Evolutionary conservation across 2,888 invertebrate species (phyloP), one percentile per base, ranked within the genome.

Genomic region (Labia minor): DNA sequence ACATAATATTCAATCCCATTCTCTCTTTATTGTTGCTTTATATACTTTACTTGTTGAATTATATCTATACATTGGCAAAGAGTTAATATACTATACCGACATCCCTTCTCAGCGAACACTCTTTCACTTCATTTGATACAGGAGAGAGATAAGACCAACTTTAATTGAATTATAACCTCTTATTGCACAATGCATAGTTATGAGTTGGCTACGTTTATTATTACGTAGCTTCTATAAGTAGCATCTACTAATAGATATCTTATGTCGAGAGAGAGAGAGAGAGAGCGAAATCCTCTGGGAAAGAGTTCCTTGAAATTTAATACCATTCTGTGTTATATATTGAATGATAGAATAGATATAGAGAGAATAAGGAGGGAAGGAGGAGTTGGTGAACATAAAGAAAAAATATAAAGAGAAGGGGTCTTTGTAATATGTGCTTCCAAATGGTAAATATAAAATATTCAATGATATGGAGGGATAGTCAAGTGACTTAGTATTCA

Each of bases 161-260:
- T 49, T 49, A 49, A 49, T 49, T 16, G 49, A 49, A 14, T 49
- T 49, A 49, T 49, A 49, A 14, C 49, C 49, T 49, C 49, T 49
- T 49, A 49, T 49, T 49, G 49, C 16, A 26, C 26, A 49, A 49
- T 49, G 49, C 49, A 49, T 49, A 49, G 49, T 49, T 49, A 49
- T 49, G 49, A 49, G 49, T 49, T 49, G 49, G 8, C 14, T 49
- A 49, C 3, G 49, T 49, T 49, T 49, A 49, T 49, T 49, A 49
- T 49, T 49, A 49, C n/a, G n/a, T 49, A 26, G 8, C 26, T 26
- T 26, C 26, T 49, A 49, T 49, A 49, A 49, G 49, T 49, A 49
- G 49, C 49, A 14, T 49, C 49, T 4, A 10, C 49, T 49, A 49
- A 49, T 14, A 49, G 49, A 49, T 49, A 49, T 49, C 49, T 49